Percentiles rank a stretch among this genome's conserved stretches.
Evolutionary conservation across 2,113 vertebrate genomes (phyloP).

Genomic region (Rostratula benghalensis): DNA sequence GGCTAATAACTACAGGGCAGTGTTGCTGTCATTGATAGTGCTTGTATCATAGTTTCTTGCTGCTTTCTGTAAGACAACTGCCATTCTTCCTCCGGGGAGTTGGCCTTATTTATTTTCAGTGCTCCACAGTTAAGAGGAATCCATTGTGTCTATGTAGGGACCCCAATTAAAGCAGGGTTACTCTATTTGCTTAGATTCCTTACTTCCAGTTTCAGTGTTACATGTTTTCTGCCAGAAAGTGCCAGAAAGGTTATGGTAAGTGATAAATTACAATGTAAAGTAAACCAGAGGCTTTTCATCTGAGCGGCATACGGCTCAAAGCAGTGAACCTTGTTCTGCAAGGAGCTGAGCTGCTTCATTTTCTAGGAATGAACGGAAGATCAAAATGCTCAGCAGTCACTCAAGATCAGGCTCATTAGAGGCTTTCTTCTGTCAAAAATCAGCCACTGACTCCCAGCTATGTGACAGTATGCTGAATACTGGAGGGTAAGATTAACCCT

Average conservation of each 20-base stretch:
- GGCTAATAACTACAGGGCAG: not conserved
- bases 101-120: not conserved
- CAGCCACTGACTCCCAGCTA: constrained; percentile 19
- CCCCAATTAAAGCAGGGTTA: not conserved
- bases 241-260: not conserved
- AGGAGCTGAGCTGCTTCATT: not conserved
- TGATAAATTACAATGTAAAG: not conserved
- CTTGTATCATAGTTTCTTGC: not conserved
- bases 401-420: constrained; percentile 24
- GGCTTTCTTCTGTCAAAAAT: constrained; percentile 31
- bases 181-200: not conserved
- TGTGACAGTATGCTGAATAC: constrained; percentile 17
- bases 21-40: not conserved
- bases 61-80: not conserved
- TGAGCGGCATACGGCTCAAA: not conserved
- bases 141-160: not conserved
- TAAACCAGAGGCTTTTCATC: not conserved
- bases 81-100: not conserved
- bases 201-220: not conserved
- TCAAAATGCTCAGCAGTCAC: constrained; percentile 14
- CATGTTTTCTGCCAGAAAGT: not conserved
- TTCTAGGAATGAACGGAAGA: not conserved
- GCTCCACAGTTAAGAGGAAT: not conserved
- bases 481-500: constrained; percentile 51
- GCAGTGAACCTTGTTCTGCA: not conserved